These are phyloP conservation scores for Lithobates pipiens DNA, from an alignment of 2,797 vertebrate genomes.

Conservation along the genomic window DNA sequence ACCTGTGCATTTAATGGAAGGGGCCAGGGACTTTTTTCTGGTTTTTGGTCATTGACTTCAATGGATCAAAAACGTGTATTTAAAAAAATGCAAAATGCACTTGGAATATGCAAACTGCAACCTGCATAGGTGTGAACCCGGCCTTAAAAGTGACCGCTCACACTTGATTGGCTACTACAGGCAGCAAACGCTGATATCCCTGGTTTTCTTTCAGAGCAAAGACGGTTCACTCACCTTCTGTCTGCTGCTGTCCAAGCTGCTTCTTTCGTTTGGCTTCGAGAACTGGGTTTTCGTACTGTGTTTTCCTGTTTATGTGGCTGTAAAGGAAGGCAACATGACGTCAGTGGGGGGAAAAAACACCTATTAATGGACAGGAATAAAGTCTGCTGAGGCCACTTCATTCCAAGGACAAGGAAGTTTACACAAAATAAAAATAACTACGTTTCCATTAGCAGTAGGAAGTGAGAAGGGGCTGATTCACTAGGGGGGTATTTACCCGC, in stretches of 20 bases:
- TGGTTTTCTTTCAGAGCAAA: neutral
- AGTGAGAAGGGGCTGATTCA: too few relatives aligned
- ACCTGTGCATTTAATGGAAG: too few relatives aligned
- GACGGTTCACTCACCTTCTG: slow-evolving; percentile 32
- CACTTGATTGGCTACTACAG: neutral
- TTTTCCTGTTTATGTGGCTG: slow-evolving; percentile 99
- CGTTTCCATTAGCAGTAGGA: neutral
- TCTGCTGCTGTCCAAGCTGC: slow-evolving; percentile 88
- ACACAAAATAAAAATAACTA: neutral
- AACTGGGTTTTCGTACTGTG: slow-evolving; percentile 97
- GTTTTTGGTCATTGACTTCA: too few relatives aligned
- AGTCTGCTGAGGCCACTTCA: slow-evolving; percentile 1
- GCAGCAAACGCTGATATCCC: too few relatives aligned
- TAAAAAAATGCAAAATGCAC: too few relatives aligned
- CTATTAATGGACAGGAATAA: slow-evolving; percentile 36
- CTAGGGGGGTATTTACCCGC: too few relatives aligned
- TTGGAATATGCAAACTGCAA: too few relatives aligned
- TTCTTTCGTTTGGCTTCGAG: slow-evolving; percentile 96
- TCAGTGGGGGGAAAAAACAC: slow-evolving; percentile 18
- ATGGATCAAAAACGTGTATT: too few relatives aligned
- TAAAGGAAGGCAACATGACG: slow-evolving; percentile 61
- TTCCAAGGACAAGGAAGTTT: slow-evolving; percentile 17
- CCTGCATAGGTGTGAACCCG: too few relatives aligned
- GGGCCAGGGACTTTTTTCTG: too few relatives aligned
- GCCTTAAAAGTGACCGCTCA: neutral